Evolutionary conservation across 2,113 vertebrate species (phyloP).

Genomic region (Oryzias melastigma): DNA sequence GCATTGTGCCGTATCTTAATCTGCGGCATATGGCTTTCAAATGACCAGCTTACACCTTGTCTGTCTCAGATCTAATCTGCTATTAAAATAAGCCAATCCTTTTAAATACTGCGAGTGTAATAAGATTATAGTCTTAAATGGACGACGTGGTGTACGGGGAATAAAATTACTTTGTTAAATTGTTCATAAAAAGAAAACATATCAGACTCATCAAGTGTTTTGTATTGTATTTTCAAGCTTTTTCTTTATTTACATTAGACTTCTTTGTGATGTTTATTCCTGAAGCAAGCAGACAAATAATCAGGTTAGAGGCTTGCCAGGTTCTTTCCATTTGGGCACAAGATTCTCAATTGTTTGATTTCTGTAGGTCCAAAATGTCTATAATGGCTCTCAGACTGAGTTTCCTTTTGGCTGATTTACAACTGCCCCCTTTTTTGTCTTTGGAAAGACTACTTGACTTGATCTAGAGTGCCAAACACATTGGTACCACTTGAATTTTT

Average conservation of each 20-base stretch:
- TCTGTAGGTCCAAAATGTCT: constrained; percentile 38
- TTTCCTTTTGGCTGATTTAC: constrained; percentile 57
- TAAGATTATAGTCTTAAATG: constrained; percentile 73
- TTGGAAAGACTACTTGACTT: constrained; percentile 50
- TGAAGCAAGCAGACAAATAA: constrained; percentile 50
- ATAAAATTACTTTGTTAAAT: neutral
- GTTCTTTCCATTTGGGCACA: constrained; percentile 31
- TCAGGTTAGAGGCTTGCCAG: constrained; percentile 55
- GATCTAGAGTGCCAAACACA: constrained; percentile 47
- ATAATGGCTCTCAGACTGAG: constrained; percentile 44
- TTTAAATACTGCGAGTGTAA: constrained; percentile 73
- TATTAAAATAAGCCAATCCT: constrained; percentile 71
- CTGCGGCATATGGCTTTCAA: constrained; percentile 76
- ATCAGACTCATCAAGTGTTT: constrained; percentile 13
- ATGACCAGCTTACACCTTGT: constrained; percentile 73
- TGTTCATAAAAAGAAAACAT: constrained; percentile 3
- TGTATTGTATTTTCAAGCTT: constrained; percentile 11
- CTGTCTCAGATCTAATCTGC: constrained; percentile 74
- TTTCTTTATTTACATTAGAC: constrained; percentile 3
- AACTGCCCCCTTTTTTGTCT: constrained; percentile 37
- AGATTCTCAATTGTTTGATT: constrained; percentile 50
- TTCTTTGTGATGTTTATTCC: constrained; percentile 14
- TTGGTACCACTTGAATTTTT: constrained; percentile 54
- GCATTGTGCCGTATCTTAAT: constrained; percentile 61
- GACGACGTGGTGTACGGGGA: constrained; percentile 12